Base-by-base conservation (phyloP, 2,113 vertebrate genomes). In the Typhlomys cinereus region DNA sequence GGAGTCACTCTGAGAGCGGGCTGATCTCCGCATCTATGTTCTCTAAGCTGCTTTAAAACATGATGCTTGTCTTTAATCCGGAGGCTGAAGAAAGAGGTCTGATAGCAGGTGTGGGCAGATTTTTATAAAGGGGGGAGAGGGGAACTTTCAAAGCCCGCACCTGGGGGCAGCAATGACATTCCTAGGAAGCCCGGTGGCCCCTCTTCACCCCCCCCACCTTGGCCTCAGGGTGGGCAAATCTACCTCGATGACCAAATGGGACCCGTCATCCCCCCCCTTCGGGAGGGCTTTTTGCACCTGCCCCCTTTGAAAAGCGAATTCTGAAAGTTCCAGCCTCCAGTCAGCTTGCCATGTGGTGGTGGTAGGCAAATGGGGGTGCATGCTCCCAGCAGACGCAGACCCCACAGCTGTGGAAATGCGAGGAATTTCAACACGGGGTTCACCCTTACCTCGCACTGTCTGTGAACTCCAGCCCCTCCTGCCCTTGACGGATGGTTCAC, bases 341-440 rank as follows among this genome's bases (percentile, higher is more conserved):
- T 3, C 15, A 61, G n/a, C 93, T n/a, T n/a, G n/a, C n/a, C n/a
- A 93, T 92, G 92, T 95, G 93, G 87, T 95, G 92, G 92, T 95
- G 93, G 87, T 95, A 91, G 89, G 83, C 80, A 31, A 44, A 36
- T 74, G 75, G 67, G 75, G 67, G 86, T 70, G 88, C 78, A 50
- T 44, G 44, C 86, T 59, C 73, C 48, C 21, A 71, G 81, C 25
- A 14, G 67, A 81, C 94, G 7, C 81, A 71, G 36, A 41, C 79
- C 1, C 54, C 95, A 89, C 96, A 97, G 96, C 96, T 96, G n/a
- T 9, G 71, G 93, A 96, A 94, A 95, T 93, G 95, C 41, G 61
- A 94, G 95, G 95, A 96, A 96, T 97, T 95, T 92, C 69, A n/a
- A 76, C 76, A 66, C 81, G 93, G 90, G n/a, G 62, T 71, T 87